Percentiles rank a stretch among this genome's conserved stretches.
Conservation (phyloP, 2,113 vertebrate species). For the Castor canadensis region DNA sequence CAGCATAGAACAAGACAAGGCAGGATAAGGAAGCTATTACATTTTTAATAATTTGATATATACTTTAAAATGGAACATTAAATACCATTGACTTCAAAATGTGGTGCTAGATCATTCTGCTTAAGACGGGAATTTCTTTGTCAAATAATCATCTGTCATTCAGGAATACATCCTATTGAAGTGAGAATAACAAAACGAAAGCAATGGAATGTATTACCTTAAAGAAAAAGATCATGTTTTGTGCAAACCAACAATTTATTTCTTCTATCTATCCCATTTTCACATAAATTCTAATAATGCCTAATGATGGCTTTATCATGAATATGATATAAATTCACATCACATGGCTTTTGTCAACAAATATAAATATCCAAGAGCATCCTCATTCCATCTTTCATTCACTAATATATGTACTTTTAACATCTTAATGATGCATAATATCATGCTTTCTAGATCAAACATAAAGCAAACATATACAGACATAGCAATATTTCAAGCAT, state of each 20-base stretch:
- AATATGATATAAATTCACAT: constrained; percentile 66
- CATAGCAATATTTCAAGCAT: constrained; percentile 71
- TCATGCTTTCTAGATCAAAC: constrained; percentile 60
- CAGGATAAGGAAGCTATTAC: constrained; percentile 87
- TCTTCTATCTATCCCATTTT: constrained; percentile 43
- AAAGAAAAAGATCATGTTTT: constrained; percentile 68
- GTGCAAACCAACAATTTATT: constrained; percentile 67
- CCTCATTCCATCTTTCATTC: constrained; percentile 25
- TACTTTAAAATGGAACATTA: constrained; percentile 83
- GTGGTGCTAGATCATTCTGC: constrained; percentile 82
- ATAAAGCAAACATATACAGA: constrained; percentile 54
- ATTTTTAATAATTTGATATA: constrained; percentile 84
- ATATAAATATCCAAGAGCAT: constrained; percentile 55
- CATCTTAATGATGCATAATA: constrained; percentile 49
- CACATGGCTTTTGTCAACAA: constrained; percentile 70
- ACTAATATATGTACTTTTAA: constrained; percentile 65
- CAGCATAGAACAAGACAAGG: constrained; percentile 90
- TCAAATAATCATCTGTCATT: constrained; percentile 87
- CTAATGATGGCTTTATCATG: constrained; percentile 76
- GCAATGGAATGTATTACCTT: constrained; percentile 71
- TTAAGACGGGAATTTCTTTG: constrained; percentile 85
- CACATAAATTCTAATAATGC: constrained; percentile 77
- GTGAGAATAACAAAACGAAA: constrained; percentile 75
- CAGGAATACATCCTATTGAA: constrained; percentile 74
- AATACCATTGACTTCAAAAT: constrained; percentile 80